A percentile compares a stretch with the other conserved stretches of the same genome.
Conservation (phyloP, 37 sponge, comb jelly and placozoan species). For the Hormiphora californensis region DNA sequence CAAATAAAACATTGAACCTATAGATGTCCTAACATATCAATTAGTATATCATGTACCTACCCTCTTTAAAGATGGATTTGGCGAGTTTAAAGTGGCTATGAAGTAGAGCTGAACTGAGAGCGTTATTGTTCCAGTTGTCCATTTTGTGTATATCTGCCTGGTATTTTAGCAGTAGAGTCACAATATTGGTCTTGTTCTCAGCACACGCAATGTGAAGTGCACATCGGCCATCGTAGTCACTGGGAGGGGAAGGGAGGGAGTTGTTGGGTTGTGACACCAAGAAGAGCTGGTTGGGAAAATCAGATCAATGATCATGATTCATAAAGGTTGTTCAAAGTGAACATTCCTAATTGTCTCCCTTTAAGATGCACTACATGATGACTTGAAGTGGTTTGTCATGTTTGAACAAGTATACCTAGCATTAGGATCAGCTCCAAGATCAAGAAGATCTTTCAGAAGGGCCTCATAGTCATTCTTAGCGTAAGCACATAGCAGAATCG, state of each 20-base stretch:
- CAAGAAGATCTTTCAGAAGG: not conserved
- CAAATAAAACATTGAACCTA: no score
- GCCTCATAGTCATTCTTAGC: not conserved
- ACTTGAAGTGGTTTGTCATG: not conserved
- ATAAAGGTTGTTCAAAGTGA: no score
- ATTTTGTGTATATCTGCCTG: constrained; percentile 34
- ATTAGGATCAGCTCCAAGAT: not conserved
- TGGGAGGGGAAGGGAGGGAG: not conserved
- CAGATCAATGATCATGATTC: no score
- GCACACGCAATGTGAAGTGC: constrained; percentile 18
- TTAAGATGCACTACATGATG: no score
- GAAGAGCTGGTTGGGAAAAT: not conserved
- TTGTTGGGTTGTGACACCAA: not conserved
- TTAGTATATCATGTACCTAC: not conserved
- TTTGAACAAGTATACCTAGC: not conserved
- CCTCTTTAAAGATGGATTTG: not conserved
- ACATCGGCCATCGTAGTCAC: constrained; percentile 38
- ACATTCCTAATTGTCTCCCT: no score
- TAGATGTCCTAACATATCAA: not conserved
- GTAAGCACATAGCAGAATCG: not conserved
- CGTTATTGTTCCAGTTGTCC: not conserved
- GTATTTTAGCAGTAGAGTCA: not conserved
- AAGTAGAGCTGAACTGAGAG: constrained; percentile 5
- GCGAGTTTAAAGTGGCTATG: not conserved
- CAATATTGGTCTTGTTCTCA: constrained; percentile 3